Base-by-base conservation (phyloP, 1,140 invertebrate genomes). In the Zaprionus tsacasi region DNA sequence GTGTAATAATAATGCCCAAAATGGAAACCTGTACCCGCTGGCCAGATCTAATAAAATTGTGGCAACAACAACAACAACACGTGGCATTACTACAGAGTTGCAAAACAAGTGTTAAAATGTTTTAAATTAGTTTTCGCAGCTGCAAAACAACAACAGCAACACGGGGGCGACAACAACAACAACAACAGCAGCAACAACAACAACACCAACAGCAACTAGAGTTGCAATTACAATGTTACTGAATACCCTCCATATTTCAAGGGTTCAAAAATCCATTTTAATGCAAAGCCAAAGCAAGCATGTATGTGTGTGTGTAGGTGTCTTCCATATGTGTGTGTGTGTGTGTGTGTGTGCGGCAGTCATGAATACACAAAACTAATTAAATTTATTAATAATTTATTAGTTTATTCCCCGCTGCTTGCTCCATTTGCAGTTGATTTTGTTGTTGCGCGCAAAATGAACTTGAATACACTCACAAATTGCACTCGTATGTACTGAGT, bases 81-180 rank as follows among this genome's bases (percentile, higher is more conserved):
- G 27, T 63, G 65, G 50, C 56, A 82, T 8, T 40, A 57, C 54
- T 30, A 52, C 61, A 55, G 60, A 17, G 59, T 64, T 58, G 33
- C 58, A 27, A 77, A 89, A 88, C 85, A 89, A 85, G 85, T 89
- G 85, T 85, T 89, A 85, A 89, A 88, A 89, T 89, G 78, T 85
- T 89, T 89, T 74, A 89, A 89, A 89, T 89, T 88, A 88, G 85
- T 88, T 88, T 88, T 89, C 33, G 63, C 70, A 58, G 65, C 66
- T 70, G 79, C 45, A 56, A 78, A 45, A 70, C 45, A 70, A 70
- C 45, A 70, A 56, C 68, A 65, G 43, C 57, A 70, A 57, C 27
- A 57, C 0, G 40, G 40, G 7, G 56, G 13, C 33, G 65, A 50
- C 45, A 71, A 65, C 60, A 70, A 13, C 56, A 70, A 66, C 21